Evolutionary conservation across 2,888 invertebrate species (phyloP).

Genomic region (Gandaritis pyraliata): DNA sequence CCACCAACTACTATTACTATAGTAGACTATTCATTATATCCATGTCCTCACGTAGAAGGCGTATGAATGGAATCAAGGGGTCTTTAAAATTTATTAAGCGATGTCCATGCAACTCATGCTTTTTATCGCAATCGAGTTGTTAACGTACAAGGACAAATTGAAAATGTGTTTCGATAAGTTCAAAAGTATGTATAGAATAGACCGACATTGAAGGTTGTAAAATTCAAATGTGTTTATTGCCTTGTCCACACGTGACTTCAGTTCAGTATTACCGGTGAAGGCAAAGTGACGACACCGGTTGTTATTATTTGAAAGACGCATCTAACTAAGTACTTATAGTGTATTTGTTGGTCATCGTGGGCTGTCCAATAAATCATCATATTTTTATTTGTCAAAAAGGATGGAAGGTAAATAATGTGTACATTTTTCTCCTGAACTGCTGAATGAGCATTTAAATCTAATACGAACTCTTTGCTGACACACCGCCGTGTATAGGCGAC

Average conservation of each 20-base stretch:
- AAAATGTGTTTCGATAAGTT: conserved; percentile 21
- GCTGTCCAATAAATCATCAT: conserved; percentile 44
- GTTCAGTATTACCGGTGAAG: conserved; percentile 32
- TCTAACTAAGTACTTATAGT: conserved; percentile 16
- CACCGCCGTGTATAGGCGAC: no score
- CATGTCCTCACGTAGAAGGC: neutral
- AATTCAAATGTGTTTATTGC: conserved; percentile 42
- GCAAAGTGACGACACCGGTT: conserved; percentile 77
- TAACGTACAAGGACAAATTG: conserved; percentile 61
- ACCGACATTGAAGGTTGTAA: conserved; percentile 28
- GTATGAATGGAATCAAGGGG: conserved; percentile 11
- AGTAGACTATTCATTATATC: neutral
- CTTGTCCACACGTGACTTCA: conserved; percentile 32
- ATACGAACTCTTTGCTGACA: no score
- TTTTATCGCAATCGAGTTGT: conserved; percentile 40
- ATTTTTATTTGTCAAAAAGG: no score
- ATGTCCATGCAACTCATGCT: conserved; percentile 27
- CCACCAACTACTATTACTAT: no score
- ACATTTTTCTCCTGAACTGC: no score
- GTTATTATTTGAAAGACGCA: conserved; percentile 68
- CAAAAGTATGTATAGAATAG: neutral
- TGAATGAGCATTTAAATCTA: no score
- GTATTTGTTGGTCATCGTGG: conserved; percentile 60
- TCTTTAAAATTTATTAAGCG: conserved; percentile 23
- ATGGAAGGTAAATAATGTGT: no score